Evolutionary conservation across 1,140 invertebrate species (phyloP), one percentile per base, ranked within the genome.

Genomic region (Tribolium madens): DNA sequence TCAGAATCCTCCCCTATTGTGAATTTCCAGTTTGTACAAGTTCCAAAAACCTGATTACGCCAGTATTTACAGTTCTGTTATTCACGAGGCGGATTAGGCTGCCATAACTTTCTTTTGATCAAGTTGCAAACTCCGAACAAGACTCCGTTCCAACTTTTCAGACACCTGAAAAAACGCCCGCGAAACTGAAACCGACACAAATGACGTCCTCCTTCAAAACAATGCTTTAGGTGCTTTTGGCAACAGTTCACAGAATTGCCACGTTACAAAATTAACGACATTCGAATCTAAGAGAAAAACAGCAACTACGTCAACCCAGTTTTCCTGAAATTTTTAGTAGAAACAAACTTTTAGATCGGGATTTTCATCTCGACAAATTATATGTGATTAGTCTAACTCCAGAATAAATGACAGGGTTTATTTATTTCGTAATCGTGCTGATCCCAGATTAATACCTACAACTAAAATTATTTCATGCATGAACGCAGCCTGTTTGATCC

Each of bases 151-250:
- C 26, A 64, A 64, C 21, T 64, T 64, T 64, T 64, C 57, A 64
- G 57, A 64, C 57, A 64, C 3, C 9, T 64, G 57, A 64, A 64
- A 64, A 64, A 64, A 13, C 53, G 18, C 21, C 18, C 26, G 18
- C 18, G 53, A 60, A 21, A 64, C 57, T 33, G 57, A 64, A 64
- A 31, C 13, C 57, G 57, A 31, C 57, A 33, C 57, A 12, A 33
- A 64, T 64, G 57, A 64, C 57, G 57, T 33, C 17, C 57, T 18
- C 21, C 26, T 64, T 64, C 57, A 64, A 31, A 64, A 64, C 57
- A 64, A 64, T 64, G 26, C 57, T 10, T 1, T 9, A 17, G 52
- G 17, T 57, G 52, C 9, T 33, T 57, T 64, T 64, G 57, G 57
- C 57, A 64, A 3, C 26, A 10, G 9, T 64, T 64, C 57, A 33